Evolutionary conservation across 2,797 vertebrate species (phyloP), one percentile per base, ranked within the genome.

Genomic region (Sus cebifrons): DNA sequence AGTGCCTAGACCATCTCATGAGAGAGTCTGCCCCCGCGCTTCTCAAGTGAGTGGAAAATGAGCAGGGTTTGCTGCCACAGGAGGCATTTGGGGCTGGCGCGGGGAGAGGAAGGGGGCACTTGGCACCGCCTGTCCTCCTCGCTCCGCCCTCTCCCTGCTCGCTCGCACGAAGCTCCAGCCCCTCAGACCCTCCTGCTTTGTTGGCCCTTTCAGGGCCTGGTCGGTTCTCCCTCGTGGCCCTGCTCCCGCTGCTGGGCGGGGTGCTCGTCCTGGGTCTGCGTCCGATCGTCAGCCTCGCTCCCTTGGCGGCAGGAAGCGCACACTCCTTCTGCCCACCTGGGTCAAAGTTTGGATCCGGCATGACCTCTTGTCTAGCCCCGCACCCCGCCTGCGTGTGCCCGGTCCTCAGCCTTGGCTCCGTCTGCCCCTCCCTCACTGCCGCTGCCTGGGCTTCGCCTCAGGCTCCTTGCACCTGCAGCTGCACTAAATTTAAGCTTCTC

Each of bases 321-420:
- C 40, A 44, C 25, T 86, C 13, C 12, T 75, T 32, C 32, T 85
- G 29, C 32, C 7, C 75, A 32, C 9, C 74, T 86, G 5, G 18
- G 29, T 32, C 52, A 64, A 54, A 78, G 49, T 85, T 81, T 68
- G 86, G 27, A 92, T 27, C 77, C 68, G 15, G 7, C 62, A 74
- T 62, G 75, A 87, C 23, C 81, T 56, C 25, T 85, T 89, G 17
- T 21, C 91, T 58, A 78, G 11, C 89, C 94, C 87, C 92, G 6
- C 44, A 10, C 44, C 44, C 6, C 6, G 44, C 44, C 9, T 49
- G 44, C 9, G 36, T 36, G 36, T 60, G 65, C 81, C 58, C 62
- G 49, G 58, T 70, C 64, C 62, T 85, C 71, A 40, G 54, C 58
- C 32, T 83, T 60, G 86, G 21, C 21, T 17, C 11, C 32, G 54